phyloP scores from a whole-genome alignment of 1,140 invertebrate species.

The Leptestheria dahalacensis region DNA sequence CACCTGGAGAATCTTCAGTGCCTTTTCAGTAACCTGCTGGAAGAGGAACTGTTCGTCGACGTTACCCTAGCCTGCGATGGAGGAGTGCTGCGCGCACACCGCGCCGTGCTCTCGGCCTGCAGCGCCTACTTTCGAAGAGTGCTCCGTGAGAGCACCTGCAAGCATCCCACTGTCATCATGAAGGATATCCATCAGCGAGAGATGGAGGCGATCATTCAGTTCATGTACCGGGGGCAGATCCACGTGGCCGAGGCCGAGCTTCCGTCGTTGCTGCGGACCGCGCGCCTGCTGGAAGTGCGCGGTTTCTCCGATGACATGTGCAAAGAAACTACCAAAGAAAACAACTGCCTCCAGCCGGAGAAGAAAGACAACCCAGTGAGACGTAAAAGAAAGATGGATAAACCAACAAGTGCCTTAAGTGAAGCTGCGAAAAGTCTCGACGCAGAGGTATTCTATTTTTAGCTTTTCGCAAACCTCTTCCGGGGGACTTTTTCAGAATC shows the following conservation, averaged over 20 bases:
- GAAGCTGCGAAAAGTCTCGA: too few species aligned
- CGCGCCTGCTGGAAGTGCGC: conserved; percentile 12
- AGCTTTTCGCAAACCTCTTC: too few species aligned
- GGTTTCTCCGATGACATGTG: conserved; percentile 7
- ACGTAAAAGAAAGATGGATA: not conserved
- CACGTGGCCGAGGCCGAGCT: conserved; percentile 5
- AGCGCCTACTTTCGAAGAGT: conserved; percentile 17
- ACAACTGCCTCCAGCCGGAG: not conserved
- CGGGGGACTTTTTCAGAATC: too few species aligned
- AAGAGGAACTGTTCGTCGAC: conserved; percentile 16
- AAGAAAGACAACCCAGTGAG: not conserved
- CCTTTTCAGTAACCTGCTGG: conserved; percentile 34
- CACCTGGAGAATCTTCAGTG: conserved; percentile 25
- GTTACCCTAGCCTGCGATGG: conserved; percentile 17
- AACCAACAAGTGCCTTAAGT: not conserved
- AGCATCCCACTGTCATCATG: conserved; percentile 81
- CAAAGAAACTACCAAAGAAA: not conserved
- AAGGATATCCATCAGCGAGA: conserved; percentile 81
- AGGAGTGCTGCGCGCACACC: conserved; percentile 17
- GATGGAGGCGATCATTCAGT: conserved; percentile 77
- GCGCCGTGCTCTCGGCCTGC: conserved; percentile 19
- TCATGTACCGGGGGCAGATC: conserved; percentile 60
- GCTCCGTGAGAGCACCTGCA: conserved; percentile 39
- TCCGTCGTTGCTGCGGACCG: conserved; percentile 1
- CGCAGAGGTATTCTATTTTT: too few species aligned